Percentiles rank a stretch among this genome's conserved stretches.
These are phyloP conservation scores for Halisarca cf. caerulea DNA, from an alignment of 37 sponge, comb jelly and placozoan genomes.

Conservation along the genomic window DNA sequence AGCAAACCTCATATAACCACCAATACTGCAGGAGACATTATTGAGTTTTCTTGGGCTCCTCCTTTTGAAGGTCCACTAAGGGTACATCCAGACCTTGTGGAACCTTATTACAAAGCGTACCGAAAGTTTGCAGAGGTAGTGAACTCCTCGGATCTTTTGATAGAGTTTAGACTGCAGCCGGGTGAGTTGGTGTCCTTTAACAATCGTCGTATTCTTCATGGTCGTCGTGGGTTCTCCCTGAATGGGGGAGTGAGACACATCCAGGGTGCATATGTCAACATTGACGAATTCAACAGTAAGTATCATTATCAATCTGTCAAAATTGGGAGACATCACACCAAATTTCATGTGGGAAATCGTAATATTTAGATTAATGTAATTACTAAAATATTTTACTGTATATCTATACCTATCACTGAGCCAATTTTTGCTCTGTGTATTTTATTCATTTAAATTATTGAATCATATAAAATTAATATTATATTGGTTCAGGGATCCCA, in stretches of 20 bases:
- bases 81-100: constrained; percentile 11
- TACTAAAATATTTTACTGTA: too few relatives aligned
- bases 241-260: constrained; percentile 61
- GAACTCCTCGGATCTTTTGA: neutral
- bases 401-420: too few relatives aligned
- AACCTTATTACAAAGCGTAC: constrained; percentile 58
- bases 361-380: too few relatives aligned
- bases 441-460: too few relatives aligned
- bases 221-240: constrained; percentile 36
- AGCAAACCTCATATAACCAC: constrained; percentile 58
- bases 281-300: constrained; percentile 73
- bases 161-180: constrained; percentile 38
- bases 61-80: constrained; percentile 56
- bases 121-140: constrained; percentile 20
- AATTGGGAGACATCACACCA: neutral
- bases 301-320: constrained; percentile 28
- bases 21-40: constrained; percentile 36
- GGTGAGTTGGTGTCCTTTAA: constrained; percentile 64
- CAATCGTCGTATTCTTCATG: constrained; percentile 65
- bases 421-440: too few relatives aligned
- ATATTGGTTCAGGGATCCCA: too few relatives aligned
- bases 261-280: constrained; percentile 61
- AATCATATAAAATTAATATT: too few relatives aligned
- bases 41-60: constrained; percentile 54
- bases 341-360: neutral